Percentiles rank a stretch among this genome's conserved stretches.
phyloP scores from a whole-genome alignment of 1,140 invertebrate species.

The Telenomus remus region DNA sequence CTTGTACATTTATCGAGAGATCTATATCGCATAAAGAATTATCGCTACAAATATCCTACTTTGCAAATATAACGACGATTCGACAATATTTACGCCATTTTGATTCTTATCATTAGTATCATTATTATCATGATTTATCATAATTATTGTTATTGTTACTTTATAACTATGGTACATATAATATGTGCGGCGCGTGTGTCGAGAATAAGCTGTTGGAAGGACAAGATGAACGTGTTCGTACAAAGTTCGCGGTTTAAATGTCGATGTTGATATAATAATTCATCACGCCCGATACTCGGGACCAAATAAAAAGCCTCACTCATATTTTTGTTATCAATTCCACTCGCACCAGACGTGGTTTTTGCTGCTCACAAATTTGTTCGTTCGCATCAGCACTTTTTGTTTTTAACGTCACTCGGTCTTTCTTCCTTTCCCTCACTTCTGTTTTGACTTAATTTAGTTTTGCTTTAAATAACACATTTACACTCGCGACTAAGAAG shows the following conservation, averaged over 20 bases:
- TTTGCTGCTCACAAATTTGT: slow-evolving; percentile 8
- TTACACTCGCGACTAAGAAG: slow-evolving; percentile 54
- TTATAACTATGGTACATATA: slow-evolving; percentile 51
- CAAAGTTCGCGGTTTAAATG: slow-evolving; percentile 33
- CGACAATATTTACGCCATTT: slow-evolving; percentile 50
- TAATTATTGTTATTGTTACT: slow-evolving; percentile 56
- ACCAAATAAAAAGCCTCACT: neutral
- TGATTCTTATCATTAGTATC: slow-evolving; percentile 52
- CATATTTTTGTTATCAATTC: slow-evolving; percentile 11
- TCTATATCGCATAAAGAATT: slow-evolving; percentile 56
- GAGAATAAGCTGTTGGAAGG: slow-evolving; percentile 56
- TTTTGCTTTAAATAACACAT: slow-evolving; percentile 41
- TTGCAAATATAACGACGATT: slow-evolving; percentile 59
- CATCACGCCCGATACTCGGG: neutral
- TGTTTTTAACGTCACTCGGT: neutral
- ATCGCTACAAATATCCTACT: slow-evolving; percentile 52
- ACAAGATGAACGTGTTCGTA: slow-evolving; percentile 46
- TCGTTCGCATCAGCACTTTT: neutral
- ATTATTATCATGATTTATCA: slow-evolving; percentile 55
- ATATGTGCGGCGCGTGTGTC: slow-evolving; percentile 48
- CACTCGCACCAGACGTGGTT: slow-evolving; percentile 14
- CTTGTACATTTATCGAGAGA: slow-evolving; percentile 44
- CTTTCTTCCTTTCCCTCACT: neutral
- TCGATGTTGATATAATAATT: slow-evolving; percentile 33
- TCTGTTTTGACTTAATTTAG: neutral